Percentiles rank a stretch among this genome's conserved stretches.
Evolutionary conservation across 2,797 vertebrate species (phyloP).

Genomic region (Todus mexicanus): DNA sequence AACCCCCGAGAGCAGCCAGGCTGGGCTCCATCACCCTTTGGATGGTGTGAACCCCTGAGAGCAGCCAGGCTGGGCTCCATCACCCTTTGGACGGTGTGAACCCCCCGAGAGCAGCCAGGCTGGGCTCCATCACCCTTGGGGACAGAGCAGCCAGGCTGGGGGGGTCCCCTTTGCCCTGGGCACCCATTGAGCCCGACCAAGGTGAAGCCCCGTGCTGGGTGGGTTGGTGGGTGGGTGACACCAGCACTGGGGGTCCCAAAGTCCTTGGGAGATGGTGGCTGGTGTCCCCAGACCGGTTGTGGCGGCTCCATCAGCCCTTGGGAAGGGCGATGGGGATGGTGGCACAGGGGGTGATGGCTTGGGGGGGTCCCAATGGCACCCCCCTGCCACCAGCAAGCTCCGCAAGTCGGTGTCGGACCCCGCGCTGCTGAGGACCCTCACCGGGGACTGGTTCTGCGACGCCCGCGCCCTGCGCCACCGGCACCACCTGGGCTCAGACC

Average conservation of each 20-base stretch:
- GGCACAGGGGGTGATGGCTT: not conserved
- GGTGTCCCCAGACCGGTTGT: fast-evolving
- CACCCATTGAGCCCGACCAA: fast-evolving
- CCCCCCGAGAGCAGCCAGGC: not conserved
- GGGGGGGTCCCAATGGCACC: not conserved
- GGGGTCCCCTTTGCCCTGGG: not conserved
- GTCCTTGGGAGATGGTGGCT: fast-evolving
- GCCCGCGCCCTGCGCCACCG: slow-evolving; percentile 80
- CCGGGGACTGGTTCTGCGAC: slow-evolving; percentile 90
- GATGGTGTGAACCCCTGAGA: not conserved
- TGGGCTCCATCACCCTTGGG: not conserved
- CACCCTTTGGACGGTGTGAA: not conserved
- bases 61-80: fast-evolving
- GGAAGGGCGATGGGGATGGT: not conserved
- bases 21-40: not conserved
- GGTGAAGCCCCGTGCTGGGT: fast-evolving
- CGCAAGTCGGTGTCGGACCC: slow-evolving; percentile 79
- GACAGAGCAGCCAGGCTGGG: not conserved
- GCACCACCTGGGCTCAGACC: slow-evolving; percentile 76
- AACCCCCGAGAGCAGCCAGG: not conserved
- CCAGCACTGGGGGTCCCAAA: fast-evolving
- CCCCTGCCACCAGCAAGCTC: slow-evolving; percentile 74
- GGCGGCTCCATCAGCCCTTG: fast-evolving
- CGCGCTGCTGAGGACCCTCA: slow-evolving; percentile 75
- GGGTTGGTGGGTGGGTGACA: not conserved